phyloP scores from a whole-genome alignment of 2,113 vertebrate species.

The Centrocercus urophasianus region DNA sequence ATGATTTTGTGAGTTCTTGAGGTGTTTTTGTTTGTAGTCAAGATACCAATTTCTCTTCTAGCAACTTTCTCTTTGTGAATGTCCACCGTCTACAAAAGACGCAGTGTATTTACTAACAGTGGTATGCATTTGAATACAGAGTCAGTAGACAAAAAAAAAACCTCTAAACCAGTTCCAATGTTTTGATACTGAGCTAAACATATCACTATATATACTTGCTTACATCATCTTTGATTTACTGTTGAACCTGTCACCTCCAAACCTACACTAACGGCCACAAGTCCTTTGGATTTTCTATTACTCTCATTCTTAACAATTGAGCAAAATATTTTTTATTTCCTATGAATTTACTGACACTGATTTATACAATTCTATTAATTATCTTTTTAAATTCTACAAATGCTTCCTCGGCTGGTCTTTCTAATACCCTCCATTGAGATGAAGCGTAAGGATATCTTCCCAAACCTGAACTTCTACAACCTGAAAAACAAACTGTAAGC shows the following conservation, averaged over 20 bases:
- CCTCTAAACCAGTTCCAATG: background rate
- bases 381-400: background rate
- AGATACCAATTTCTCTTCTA: conserved; percentile 98
- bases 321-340: background rate
- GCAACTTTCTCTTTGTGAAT: conserved; percentile 99
- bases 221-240: background rate
- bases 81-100: conserved; percentile 93
- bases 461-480: background rate
- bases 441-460: background rate
- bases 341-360: background rate
- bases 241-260: conserved; percentile 1
- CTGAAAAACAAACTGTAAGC: background rate
- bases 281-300: background rate
- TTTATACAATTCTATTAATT: background rate
- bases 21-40: conserved; percentile 99
- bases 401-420: background rate
- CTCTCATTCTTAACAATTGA: background rate
- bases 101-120: conserved; percentile 72
- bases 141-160: conserved; percentile 26
- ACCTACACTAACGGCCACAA: background rate
- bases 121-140: conserved; percentile 63
- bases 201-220: background rate
- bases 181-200: background rate
- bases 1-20: conserved; percentile 99
- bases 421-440: background rate